phyloP scores from a whole-genome alignment of 2,888 invertebrate species.

The Theodoxus fluviatilis region DNA sequence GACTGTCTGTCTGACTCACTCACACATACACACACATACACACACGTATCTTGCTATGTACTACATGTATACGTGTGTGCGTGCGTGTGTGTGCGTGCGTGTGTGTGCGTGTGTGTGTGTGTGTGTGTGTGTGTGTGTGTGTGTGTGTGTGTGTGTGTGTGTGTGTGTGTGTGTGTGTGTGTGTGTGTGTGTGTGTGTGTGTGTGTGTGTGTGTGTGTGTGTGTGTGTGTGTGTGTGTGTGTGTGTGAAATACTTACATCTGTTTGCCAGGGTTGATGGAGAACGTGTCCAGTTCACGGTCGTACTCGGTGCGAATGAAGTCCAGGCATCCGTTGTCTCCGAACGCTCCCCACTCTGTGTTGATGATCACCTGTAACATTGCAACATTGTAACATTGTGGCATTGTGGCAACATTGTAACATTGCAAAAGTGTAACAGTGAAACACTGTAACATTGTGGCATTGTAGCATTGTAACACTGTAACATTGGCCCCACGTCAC shows the following conservation, averaged over 20 bases:
- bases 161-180: slow-evolving; percentile 10
- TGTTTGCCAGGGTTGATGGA: slow-evolving; percentile 81
- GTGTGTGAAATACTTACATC: slow-evolving; percentile 66
- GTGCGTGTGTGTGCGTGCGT: slow-evolving; percentile 1
- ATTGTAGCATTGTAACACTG: not conserved
- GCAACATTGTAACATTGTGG: not conserved
- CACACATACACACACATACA: too few species aligned
- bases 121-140: slow-evolving; percentile 15
- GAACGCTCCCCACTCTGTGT: slow-evolving; percentile 97
- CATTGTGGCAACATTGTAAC: not conserved
- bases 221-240: slow-evolving; percentile 1
- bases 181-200: slow-evolving; percentile 19
- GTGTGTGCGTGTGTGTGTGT: slow-evolving; percentile 12
- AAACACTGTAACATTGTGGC: not conserved
- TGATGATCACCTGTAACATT: slow-evolving; percentile 81
- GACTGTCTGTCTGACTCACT: slow-evolving; percentile 17
- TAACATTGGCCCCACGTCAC: too few species aligned
- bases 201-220: slow-evolving; percentile 7
- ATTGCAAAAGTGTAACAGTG: not conserved
- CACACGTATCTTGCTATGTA: too few species aligned
- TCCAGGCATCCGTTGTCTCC: slow-evolving; percentile 89
- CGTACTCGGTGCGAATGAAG: slow-evolving; percentile 78
- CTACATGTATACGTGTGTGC: slow-evolving; percentile 10
- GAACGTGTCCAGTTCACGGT: slow-evolving; percentile 81
- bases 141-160: slow-evolving; percentile 14